phyloP scores from a whole-genome alignment of 2,797 vertebrate species.

The Cephalopachus bancanus region DNA sequence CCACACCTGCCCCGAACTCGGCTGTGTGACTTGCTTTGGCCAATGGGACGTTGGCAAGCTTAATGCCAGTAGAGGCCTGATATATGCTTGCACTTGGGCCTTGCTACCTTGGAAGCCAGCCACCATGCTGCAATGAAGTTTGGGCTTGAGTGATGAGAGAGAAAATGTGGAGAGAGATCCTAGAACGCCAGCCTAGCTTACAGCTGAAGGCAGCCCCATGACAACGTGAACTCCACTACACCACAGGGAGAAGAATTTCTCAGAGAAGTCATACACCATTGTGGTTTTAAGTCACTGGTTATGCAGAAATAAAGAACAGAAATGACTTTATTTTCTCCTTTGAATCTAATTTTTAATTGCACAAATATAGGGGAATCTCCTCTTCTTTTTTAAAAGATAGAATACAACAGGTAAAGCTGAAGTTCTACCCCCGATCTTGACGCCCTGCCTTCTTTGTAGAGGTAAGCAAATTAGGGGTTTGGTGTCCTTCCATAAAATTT shows the following conservation, averaged over 20 bases:
- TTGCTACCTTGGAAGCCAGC: not conserved
- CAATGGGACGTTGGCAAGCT: not conserved
- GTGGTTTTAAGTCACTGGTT: not conserved
- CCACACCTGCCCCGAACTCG: not conserved
- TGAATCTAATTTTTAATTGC: not conserved
- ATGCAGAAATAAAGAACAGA: not conserved
- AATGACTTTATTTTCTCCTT: conserved; percentile 23
- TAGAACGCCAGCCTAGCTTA: not conserved
- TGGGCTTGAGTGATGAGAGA: not conserved
- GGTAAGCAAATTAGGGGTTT: conserved; percentile 23
- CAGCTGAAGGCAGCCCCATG: no score
- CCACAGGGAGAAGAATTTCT: fast-evolving
- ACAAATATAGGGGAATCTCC: not conserved
- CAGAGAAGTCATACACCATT: not conserved
- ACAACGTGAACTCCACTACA: not conserved
- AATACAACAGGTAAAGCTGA: not conserved
- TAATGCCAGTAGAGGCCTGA: not conserved
- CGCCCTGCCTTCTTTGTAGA: not conserved
- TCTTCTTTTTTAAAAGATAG: not conserved
- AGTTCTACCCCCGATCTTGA: not conserved
- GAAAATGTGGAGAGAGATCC: not conserved
- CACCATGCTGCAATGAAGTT: not conserved
- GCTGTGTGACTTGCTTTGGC: not conserved
- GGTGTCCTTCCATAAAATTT: not conserved
- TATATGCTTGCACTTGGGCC: not conserved